Conservation (phyloP, 2,113 vertebrate genomes). For the Murina feae region DNA sequence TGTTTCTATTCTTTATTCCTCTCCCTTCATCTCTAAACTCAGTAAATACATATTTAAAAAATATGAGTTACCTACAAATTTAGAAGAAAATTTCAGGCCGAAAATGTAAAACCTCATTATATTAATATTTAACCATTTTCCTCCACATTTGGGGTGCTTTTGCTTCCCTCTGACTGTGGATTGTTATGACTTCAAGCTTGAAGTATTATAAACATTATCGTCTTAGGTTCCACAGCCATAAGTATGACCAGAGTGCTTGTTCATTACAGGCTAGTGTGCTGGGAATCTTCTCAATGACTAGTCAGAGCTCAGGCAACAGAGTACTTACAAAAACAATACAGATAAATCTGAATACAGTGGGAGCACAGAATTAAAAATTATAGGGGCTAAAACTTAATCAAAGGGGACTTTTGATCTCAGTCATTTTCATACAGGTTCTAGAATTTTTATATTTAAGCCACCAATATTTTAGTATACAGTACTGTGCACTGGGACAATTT, state of each 20-base stretch:
- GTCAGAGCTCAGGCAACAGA: not conserved
- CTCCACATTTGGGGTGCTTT: slow-evolving; percentile 6
- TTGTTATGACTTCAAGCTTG: not conserved
- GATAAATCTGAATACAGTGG: not conserved
- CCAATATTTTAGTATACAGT: not conserved
- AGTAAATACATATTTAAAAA: too few species aligned
- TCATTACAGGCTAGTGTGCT: not conserved
- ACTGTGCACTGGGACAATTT: not conserved
- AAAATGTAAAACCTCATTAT: not conserved
- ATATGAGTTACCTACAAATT: not conserved
- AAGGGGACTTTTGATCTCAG: not conserved
- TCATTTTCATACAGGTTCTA: not conserved
- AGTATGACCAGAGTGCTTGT: slow-evolving; percentile 47
- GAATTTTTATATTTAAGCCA: not conserved
- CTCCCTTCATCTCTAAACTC: too few species aligned
- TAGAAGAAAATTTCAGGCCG: not conserved
- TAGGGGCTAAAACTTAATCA: not conserved
- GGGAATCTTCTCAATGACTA: slow-evolving; percentile 24
- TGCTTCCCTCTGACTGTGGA: not conserved
- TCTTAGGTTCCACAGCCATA: not conserved
- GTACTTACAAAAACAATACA: not conserved
- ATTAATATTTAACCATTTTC: slow-evolving; percentile 40
- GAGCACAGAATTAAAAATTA: not conserved
- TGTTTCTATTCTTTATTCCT: too few species aligned
- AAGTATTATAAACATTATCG: slow-evolving; percentile 37